Percentiles rank a stretch among this genome's conserved stretches.
phyloP scores from a whole-genome alignment of 2,888 invertebrate genomes.

The Ferdinandea cuprea region DNA sequence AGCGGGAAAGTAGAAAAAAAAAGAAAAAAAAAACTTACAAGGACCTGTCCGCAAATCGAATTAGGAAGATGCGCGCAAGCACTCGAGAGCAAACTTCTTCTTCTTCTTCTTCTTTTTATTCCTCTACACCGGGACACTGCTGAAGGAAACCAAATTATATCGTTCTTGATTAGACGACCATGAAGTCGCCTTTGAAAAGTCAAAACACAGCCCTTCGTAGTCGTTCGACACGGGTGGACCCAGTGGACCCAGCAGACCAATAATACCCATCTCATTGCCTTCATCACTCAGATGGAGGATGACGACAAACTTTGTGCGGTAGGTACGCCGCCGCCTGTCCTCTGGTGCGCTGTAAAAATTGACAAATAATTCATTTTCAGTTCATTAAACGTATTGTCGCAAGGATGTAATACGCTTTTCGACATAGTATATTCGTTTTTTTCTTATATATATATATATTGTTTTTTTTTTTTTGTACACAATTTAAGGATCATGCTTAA shows the following conservation, averaged over 20 bases:
- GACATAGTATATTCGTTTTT: conserved; percentile 2
- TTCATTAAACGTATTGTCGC: conserved; percentile 72
- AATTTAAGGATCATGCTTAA: conserved; percentile 47
- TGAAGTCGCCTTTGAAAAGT: conserved; percentile 59
- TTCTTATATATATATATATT: no score
- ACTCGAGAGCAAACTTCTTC: background rate
- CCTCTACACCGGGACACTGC: background rate
- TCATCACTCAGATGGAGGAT: conserved; percentile 18
- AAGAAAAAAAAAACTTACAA: conserved; percentile 22
- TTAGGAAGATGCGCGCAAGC: conserved; percentile 57
- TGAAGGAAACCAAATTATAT: conserved; percentile 53
- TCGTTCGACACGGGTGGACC: no score
- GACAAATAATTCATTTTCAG: conserved; percentile 74
- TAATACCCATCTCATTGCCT: conserved; percentile 22
- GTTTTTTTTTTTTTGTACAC: conserved; percentile 9
- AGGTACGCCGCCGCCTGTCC: no score
- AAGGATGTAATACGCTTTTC: conserved; percentile 53
- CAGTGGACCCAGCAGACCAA: background rate
- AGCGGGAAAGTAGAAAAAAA: background rate
- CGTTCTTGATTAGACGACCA: conserved; percentile 64
- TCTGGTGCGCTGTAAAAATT: conserved; percentile 22
- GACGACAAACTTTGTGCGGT: conserved; percentile 7
- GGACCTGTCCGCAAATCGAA: conserved; percentile 62
- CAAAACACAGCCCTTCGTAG: conserved; percentile 31
- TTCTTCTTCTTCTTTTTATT: no score